Percentiles rank a stretch among this genome's conserved stretches.
Conservation (phyloP, 1,140 invertebrate genomes). For the Coelopa frigida region DNA sequence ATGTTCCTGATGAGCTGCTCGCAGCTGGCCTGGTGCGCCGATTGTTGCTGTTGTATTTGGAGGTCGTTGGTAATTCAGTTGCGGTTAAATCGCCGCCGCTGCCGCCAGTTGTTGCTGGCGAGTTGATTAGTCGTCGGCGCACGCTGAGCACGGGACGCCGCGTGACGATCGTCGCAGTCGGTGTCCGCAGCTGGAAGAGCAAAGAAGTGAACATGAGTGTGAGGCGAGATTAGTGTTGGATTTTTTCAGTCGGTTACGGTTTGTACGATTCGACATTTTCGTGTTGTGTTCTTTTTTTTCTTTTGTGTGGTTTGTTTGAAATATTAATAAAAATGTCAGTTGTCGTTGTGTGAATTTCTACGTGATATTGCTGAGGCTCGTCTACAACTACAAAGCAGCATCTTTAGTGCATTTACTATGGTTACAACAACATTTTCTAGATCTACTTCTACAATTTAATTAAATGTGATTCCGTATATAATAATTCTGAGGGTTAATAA, state of each 20-base stretch:
- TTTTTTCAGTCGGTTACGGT: not conserved
- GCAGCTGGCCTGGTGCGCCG: not conserved
- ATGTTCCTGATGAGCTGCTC: not conserved
- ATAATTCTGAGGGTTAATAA: no score
- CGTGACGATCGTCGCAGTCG: slow-evolving; percentile 25
- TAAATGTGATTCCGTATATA: no score
- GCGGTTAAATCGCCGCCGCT: slow-evolving; percentile 2
- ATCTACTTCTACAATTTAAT: no score
- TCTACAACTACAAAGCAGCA: no score
- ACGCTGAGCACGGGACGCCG: slow-evolving; percentile 37
- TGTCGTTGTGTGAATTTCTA: no score
- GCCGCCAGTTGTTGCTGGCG: slow-evolving; percentile 15
- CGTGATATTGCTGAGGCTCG: no score
- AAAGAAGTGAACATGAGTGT: no score
- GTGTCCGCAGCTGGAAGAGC: slow-evolving; percentile 35
- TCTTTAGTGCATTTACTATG: no score
- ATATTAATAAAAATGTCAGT: no score
- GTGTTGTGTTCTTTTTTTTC: not conserved
- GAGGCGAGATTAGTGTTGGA: no score
- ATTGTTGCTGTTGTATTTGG: not conserved
- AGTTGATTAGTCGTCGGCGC: slow-evolving; percentile 36
- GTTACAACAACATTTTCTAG: no score
- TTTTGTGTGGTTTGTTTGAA: not conserved
- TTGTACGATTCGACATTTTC: not conserved
- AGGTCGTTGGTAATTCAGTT: not conserved